Base-by-base conservation (phyloP, 2,888 invertebrate species). In the Miltochrista miniata region DNA sequence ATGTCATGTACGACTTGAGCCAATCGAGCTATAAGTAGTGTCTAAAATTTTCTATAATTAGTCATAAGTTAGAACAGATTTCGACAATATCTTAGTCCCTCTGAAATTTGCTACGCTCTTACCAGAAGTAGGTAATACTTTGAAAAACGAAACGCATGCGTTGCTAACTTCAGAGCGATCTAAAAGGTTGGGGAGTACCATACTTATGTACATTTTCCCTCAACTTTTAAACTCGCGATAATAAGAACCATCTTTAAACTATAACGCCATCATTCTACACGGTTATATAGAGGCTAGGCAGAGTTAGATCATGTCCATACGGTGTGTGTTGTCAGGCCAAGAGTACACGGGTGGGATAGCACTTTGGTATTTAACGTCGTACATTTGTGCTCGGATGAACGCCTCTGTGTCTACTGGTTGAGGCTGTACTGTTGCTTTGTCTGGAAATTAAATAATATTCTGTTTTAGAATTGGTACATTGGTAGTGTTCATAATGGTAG, bases 301-400 rank as follows among this genome's bases (percentile, higher is more conserved):
- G 53, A 31, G 49, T 61, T 87, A 88, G 70, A 87, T 62, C 68
- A 78, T 56, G 57, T 81, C 76, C 56, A 82, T 82, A 37, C 59
- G 61, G 14, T 83, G 83, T 7, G 34, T 59, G 56, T 47, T 30
- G 18, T 56, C 33, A 7, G 91, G 90, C 92, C 92, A 92, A 49
- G 78, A 10, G 81, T 95, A 96, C 43, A 93, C 91, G 45, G 93
- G 87, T 50, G 97, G 97, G 70, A 96, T 70, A 30, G 96, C 94
- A 45, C 94, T 81, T 55, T 90, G 72, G 84, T 97, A 97, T 42
- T 86, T 89, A 56, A 94, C 93, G 79, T 96, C 95, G 86, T 97
- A 97, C 92, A 96, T 94, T 87, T 97, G 96, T 30, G 95, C 95
- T 76, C 94, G 94, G 69, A 97, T 94, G 79, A 96, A 97, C 57